These are phyloP conservation scores for Rhinogobio ventralis DNA, from an alignment of 2,797 vertebrate species.

Conservation along the genomic window DNA sequence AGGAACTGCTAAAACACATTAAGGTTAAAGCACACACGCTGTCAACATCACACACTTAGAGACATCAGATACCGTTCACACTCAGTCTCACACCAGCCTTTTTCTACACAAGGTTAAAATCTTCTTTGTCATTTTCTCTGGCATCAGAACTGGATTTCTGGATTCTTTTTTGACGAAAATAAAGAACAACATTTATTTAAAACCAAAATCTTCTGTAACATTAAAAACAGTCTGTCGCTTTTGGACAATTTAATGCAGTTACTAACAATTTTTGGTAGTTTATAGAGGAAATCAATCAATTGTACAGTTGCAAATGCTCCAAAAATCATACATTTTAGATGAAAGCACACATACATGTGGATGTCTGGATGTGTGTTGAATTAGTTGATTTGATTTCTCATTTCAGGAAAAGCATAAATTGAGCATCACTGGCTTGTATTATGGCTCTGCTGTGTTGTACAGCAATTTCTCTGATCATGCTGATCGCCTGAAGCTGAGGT, in stretches of 20 bases:
- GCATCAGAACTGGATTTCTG: not conserved
- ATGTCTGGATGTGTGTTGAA: not conserved
- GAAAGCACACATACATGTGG: not conserved
- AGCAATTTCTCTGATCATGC: constrained; percentile 47
- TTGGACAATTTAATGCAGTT: not conserved
- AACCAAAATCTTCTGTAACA: not conserved
- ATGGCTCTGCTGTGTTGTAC: constrained; percentile 67
- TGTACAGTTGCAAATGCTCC: not conserved
- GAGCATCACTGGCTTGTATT: constrained; percentile 68
- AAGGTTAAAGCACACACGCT: constrained; percentile 75
- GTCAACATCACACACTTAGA: constrained; percentile 31
- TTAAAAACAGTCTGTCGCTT: not conserved
- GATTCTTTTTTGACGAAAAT: too few species aligned
- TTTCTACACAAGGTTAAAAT: not conserved
- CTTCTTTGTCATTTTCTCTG: not conserved
- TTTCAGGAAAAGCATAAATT: constrained; percentile 68
- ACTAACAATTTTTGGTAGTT: not conserved
- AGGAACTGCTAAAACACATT: constrained; percentile 81
- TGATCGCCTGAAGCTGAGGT: constrained; percentile 70
- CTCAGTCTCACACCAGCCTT: constrained; percentile 24
- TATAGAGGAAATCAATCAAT: not conserved
- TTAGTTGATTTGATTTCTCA: constrained; percentile 21
- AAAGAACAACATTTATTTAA: not conserved
- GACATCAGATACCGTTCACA: constrained; percentile 32
- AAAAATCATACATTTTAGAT: not conserved